A percentile compares a stretch with the other conserved stretches of the same genome.
Evolutionary conservation across 2,797 vertebrate genomes (phyloP).

Genomic region (Enteromius viviparus): DNA sequence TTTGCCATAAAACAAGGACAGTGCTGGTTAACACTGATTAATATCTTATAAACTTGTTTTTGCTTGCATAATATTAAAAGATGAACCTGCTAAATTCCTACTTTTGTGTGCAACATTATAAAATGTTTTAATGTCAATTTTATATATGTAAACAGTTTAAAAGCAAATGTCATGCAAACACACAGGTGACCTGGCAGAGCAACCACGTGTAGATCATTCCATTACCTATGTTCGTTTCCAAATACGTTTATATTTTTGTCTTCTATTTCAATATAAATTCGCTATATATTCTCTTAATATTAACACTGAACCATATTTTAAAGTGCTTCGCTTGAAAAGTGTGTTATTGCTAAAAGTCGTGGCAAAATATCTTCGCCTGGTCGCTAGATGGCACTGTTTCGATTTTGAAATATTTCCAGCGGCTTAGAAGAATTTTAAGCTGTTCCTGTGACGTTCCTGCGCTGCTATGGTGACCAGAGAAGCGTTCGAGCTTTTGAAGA

Average conservation of each 20-base stretch:
- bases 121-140: not conserved
- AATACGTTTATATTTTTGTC: not conserved
- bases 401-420: not conserved
- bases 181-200: not conserved
- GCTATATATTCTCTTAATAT: not conserved
- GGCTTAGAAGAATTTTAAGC: not conserved
- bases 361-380: not conserved
- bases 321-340: not conserved
- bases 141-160: not conserved
- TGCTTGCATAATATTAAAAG: not conserved
- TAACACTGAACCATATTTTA: not conserved
- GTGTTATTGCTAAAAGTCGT: not conserved
- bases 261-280: not conserved
- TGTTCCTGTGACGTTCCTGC: not conserved
- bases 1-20: not conserved
- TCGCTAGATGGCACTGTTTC: not conserved
- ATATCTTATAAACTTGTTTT: not conserved
- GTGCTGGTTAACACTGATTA: not conserved
- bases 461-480: slow-evolving; percentile 38
- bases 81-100: not conserved
- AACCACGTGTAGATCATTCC: not conserved
- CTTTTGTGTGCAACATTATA: not conserved
- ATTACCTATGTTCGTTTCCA: not conserved
- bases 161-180: not conserved
- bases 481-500: slow-evolving; percentile 2